phyloP scores from a whole-genome alignment of 2,113 vertebrate genomes.

The Grammomys dolichurus region DNA sequence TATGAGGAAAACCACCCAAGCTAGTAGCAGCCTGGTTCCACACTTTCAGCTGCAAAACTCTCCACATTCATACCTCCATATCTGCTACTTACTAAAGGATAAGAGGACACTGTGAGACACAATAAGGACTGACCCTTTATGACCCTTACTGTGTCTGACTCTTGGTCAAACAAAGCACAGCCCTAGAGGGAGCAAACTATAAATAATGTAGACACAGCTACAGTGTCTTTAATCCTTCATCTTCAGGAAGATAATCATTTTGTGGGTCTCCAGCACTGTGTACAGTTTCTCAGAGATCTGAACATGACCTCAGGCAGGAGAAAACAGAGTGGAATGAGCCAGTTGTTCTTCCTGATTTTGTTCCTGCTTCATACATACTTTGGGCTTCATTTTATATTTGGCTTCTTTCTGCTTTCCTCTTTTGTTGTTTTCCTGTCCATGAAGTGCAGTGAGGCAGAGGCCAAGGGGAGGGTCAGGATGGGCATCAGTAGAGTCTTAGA shows the following conservation, averaged over 20 bases:
- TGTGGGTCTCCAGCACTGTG: background rate
- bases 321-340: background rate
- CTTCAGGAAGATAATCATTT: background rate
- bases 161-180: background rate
- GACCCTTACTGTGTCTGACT: background rate
- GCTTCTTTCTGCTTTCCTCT: background rate
- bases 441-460: background rate
- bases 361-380: background rate
- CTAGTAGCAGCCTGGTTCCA: too few species aligned
- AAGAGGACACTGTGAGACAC: background rate
- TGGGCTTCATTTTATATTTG: background rate
- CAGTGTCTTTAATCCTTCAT: background rate
- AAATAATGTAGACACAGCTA: background rate
- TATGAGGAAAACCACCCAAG: background rate
- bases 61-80: accelerated
- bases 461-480: background rate
- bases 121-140: background rate
- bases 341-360: background rate
- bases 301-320: background rate
- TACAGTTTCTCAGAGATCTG: background rate
- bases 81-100: background rate
- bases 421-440: background rate
- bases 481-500: background rate
- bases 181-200: background rate
- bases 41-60: background rate